Conservation (phyloP, 2,113 vertebrate species). For the Oreotrochilus melanogaster region DNA sequence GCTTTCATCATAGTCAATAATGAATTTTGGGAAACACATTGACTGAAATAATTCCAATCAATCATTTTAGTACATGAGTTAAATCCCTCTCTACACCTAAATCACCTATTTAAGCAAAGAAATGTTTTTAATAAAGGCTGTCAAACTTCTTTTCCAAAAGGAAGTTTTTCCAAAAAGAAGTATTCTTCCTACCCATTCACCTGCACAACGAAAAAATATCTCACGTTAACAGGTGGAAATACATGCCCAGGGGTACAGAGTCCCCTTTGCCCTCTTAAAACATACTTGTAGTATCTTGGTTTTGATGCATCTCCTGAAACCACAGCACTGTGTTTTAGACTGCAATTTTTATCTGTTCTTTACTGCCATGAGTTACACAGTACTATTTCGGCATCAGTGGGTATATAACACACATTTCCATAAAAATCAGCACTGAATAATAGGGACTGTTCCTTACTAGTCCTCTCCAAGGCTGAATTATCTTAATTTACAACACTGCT, state of each 20-base stretch:
- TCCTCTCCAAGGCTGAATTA: background rate
- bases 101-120: background rate
- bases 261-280: background rate
- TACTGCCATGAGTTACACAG: background rate
- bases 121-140: background rate
- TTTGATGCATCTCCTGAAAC: background rate
- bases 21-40: background rate
- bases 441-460: background rate
- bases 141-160: background rate
- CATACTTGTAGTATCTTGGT: background rate
- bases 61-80: background rate
- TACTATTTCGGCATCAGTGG: too few relatives aligned
- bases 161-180: background rate
- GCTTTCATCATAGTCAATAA: background rate
- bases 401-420: background rate
- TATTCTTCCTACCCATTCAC: background rate
- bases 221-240: too few relatives aligned
- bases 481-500: background rate
- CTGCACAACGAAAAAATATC: background rate
- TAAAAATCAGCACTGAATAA: background rate
- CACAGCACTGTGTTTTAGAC: background rate
- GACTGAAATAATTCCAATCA: background rate
- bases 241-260: too few relatives aligned
- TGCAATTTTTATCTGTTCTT: background rate
- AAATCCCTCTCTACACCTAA: background rate